phyloP scores from a whole-genome alignment of 2,797 vertebrate species.

The Pipistrellus kuhlii region DNA sequence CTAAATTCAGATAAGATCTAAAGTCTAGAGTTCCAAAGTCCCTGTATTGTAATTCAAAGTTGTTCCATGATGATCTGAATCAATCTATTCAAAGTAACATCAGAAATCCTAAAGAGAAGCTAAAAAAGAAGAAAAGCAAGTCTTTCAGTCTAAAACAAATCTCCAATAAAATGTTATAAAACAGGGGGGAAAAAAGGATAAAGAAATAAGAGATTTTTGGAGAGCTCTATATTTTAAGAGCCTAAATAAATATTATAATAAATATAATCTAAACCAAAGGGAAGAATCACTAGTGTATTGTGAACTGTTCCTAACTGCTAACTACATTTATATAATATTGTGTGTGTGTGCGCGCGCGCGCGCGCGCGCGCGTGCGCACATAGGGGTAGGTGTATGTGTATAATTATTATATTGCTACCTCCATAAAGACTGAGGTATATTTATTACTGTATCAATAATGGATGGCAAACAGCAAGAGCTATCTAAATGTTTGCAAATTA shows the following conservation, averaged over 20 bases:
- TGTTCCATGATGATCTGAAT: slow-evolving; percentile 14
- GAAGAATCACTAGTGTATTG: neutral
- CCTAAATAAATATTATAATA: slow-evolving; percentile 45
- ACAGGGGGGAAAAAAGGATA: neutral
- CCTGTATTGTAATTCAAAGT: neutral
- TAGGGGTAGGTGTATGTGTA: neutral
- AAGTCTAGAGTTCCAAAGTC: slow-evolving; percentile 21
- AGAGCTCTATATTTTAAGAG: neutral
- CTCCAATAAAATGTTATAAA: neutral
- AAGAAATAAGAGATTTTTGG: slow-evolving; percentile 50
- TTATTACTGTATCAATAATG: slow-evolving; percentile 9
- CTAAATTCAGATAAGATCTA: slow-evolving; percentile 4
- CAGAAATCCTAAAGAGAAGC: slow-evolving; percentile 6
- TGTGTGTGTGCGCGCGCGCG: fast-evolving
- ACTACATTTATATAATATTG: neutral
- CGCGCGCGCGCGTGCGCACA: no score
- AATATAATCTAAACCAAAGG: slow-evolving; percentile 39
- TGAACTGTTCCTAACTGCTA: slow-evolving; percentile 7
- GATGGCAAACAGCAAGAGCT: slow-evolving; percentile 2
- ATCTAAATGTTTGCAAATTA: slow-evolving; percentile 6
- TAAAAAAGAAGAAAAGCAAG: slow-evolving; percentile 17
- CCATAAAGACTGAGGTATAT: neutral
- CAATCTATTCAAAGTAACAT: neutral
- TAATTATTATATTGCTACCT: neutral
- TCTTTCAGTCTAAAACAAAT: neutral